A percentile compares a stretch with the other conserved stretches of the same genome.
Evolutionary conservation across 1,140 invertebrate genomes (phyloP).

Genomic region (Neotoxoptera formosana): DNA sequence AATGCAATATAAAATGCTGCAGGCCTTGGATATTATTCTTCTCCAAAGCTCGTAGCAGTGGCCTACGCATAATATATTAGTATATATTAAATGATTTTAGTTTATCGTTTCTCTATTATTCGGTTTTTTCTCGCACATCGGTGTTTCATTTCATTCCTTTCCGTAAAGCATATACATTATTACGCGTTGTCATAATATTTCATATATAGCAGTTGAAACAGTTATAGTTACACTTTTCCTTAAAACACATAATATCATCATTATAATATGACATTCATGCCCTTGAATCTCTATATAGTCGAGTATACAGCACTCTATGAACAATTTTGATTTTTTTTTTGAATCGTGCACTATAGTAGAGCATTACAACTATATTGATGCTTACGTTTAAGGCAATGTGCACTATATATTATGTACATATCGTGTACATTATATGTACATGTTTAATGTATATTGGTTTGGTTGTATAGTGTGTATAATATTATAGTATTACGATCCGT

Average conservation of each 20-base stretch:
- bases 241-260: not conserved
- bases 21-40: not conserved
- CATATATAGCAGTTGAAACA: not conserved
- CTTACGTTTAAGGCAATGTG: not conserved
- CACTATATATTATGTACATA: not conserved
- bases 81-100: not conserved
- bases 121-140: not conserved
- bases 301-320: not conserved
- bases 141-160: not conserved
- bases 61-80: not conserved
- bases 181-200: not conserved
- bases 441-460: not conserved
- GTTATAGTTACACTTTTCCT: conserved; percentile 3
- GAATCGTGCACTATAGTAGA: not conserved
- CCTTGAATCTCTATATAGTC: not conserved
- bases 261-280: not conserved
- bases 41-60: not conserved
- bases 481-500: not conserved
- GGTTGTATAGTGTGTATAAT: not conserved
- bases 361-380: not conserved
- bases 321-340: not conserved
- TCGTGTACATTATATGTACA: not conserved
- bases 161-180: not conserved
- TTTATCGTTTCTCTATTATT: not conserved
- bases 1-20: not conserved